These are phyloP conservation scores for Cremastinae sp. DNA, from an alignment of 2,888 invertebrate genomes.

Conservation along the genomic window DNA sequence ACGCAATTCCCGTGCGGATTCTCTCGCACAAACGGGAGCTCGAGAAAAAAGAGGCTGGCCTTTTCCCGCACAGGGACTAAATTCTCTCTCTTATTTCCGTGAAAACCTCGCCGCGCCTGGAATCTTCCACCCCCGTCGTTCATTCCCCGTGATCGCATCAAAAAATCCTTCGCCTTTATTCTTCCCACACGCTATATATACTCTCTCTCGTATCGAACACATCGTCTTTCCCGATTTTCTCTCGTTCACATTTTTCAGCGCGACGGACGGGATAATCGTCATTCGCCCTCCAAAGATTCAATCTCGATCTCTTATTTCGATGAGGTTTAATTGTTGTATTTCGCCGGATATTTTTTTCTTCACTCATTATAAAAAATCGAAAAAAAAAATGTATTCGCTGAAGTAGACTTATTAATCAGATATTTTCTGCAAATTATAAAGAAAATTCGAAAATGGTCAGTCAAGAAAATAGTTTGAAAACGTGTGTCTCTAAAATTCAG, in stretches of 20 bases:
- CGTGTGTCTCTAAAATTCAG: too few relatives aligned
- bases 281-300: too few relatives aligned
- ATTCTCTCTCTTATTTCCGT: slow-evolving; percentile 51
- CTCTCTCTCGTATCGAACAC: slow-evolving; percentile 33
- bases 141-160: slow-evolving; percentile 46
- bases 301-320: too few relatives aligned
- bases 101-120: slow-evolving; percentile 55
- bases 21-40: slow-evolving; percentile 46
- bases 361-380: too few relatives aligned
- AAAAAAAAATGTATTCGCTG: too few relatives aligned
- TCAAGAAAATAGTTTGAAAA: too few relatives aligned
- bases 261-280: neutral
- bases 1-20: slow-evolving; percentile 59
- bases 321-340: too few relatives aligned
- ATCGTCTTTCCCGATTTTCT: slow-evolving; percentile 22
- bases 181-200: slow-evolving; percentile 16
- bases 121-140: slow-evolving; percentile 55
- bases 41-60: slow-evolving; percentile 42
- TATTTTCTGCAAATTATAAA: too few relatives aligned
- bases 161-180: slow-evolving; percentile 43
- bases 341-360: too few relatives aligned
- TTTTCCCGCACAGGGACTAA: slow-evolving; percentile 40
- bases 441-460: too few relatives aligned
- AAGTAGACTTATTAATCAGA: too few relatives aligned
- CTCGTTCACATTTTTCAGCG: neutral